Evolutionary conservation across 1,140 invertebrate species (phyloP).

Genomic region (Himalopsyche phryganea): DNA sequence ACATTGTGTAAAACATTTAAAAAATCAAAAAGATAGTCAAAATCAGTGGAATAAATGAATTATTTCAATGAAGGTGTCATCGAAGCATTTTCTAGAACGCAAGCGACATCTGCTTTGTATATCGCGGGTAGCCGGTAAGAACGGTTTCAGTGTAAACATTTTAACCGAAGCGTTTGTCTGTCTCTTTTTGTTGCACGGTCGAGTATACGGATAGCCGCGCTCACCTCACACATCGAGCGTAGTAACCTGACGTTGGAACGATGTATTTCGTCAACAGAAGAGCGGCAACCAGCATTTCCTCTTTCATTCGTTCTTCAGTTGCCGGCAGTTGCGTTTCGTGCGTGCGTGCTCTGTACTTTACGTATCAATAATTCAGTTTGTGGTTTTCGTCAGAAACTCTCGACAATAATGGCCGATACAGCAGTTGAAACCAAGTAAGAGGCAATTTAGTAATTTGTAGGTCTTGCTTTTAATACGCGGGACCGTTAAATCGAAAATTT

Average conservation of each 20-base stretch:
- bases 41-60: background rate
- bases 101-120: constrained; percentile 28
- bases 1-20: too few relatives aligned
- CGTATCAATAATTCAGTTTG: constrained; percentile 10
- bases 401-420: constrained; percentile 50
- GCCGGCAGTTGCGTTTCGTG: constrained; percentile 22
- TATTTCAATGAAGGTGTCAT: constrained; percentile 22
- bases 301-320: constrained; percentile 28
- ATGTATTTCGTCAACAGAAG: constrained; percentile 17
- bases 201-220: background rate
- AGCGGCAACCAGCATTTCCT: constrained; percentile 18
- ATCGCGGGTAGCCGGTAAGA: constrained; percentile 29
- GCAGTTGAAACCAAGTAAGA: constrained; percentile 53
- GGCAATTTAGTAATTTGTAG: constrained; percentile 8
- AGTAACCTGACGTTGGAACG: constrained; percentile 10
- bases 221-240: background rate
- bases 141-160: constrained; percentile 11
- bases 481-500: constrained; percentile 31
- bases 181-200: constrained; percentile 20
- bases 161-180: constrained; percentile 28
- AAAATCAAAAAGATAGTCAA: too few relatives aligned
- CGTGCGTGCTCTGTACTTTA: constrained; percentile 14
- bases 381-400: constrained; percentile 31
- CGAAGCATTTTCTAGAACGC: constrained; percentile 34
- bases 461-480: too few relatives aligned